A percentile compares a stretch with the other conserved stretches of the same genome.
Conservation (phyloP, 2,113 vertebrate species). For the Heterocephalus glaber region DNA sequence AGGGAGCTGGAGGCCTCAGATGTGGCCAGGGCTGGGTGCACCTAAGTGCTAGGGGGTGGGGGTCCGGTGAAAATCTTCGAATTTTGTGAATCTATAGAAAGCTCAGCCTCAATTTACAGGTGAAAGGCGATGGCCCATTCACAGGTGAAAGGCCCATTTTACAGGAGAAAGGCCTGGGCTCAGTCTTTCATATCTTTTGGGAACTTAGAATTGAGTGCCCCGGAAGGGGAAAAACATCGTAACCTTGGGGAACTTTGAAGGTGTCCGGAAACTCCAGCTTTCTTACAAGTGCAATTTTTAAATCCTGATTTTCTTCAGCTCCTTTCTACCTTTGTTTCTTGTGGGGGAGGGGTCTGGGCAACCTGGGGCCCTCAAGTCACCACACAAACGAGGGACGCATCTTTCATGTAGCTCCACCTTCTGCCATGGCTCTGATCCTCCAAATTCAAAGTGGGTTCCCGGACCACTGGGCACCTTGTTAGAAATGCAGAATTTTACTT, state of each 20-base stretch:
- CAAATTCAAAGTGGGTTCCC: neutral
- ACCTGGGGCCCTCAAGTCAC: neutral
- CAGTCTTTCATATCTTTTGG: neutral
- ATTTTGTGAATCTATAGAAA: neutral
- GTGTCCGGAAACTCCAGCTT: neutral
- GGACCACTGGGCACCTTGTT: neutral
- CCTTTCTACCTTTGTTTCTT: neutral
- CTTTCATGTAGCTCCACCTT: neutral
- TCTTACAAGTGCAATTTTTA: neutral
- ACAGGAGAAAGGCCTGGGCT: neutral
- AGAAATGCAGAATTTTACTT: neutral
- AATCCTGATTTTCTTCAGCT: neutral
- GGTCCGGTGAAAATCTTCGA: neutral
- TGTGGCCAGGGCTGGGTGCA: too few species aligned
- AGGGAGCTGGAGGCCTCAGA: neutral
- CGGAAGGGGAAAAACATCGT: neutral
- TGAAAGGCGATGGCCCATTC: neutral
- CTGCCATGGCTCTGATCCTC: neutral
- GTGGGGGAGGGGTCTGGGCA: rapidly evolving
- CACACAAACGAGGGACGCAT: slow-evolving; percentile 33
- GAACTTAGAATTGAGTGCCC: neutral
- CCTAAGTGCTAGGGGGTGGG: neutral
- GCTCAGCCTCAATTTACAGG: neutral
- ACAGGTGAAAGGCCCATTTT: neutral
- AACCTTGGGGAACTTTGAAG: neutral